Evolutionary conservation across 2,797 vertebrate genomes (phyloP).

Genomic region (Muscicapa striata): DNA sequence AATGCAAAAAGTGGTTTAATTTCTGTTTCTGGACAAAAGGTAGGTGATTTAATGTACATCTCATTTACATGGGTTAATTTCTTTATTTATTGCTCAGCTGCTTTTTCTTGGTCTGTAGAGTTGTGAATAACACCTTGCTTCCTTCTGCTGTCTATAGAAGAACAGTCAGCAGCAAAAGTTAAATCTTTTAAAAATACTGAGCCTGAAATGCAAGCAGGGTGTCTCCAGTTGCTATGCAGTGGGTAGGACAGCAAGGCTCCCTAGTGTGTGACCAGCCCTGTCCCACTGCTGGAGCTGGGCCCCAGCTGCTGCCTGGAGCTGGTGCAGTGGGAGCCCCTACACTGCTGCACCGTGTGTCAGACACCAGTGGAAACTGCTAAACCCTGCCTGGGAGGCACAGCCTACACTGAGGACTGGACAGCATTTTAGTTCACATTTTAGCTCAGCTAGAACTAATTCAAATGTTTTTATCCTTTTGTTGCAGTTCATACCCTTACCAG

Average conservation of each 20-base stretch:
- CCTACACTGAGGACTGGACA: neutral
- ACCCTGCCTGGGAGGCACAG: neutral
- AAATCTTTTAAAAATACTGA: neutral
- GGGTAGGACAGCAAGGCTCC: neutral
- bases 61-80: neutral
- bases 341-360: rapidly evolving
- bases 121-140: neutral
- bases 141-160: neutral
- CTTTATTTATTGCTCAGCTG: neutral
- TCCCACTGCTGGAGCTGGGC: rapidly evolving
- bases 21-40: neutral
- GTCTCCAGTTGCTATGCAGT: neutral
- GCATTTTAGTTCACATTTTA: neutral
- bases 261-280: neutral
- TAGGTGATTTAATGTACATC: neutral
- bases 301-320: neutral
- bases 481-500: neutral
- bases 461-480: neutral
- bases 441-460: neutral
- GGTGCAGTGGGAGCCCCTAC: rapidly evolving
- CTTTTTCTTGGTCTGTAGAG: neutral
- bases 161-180: neutral
- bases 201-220: neutral
- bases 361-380: neutral
- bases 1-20: neutral